Percentiles rank a stretch among this genome's conserved stretches.
phyloP scores from a whole-genome alignment of 2,888 invertebrate genomes.

The Oegoconia quadripuncta region DNA sequence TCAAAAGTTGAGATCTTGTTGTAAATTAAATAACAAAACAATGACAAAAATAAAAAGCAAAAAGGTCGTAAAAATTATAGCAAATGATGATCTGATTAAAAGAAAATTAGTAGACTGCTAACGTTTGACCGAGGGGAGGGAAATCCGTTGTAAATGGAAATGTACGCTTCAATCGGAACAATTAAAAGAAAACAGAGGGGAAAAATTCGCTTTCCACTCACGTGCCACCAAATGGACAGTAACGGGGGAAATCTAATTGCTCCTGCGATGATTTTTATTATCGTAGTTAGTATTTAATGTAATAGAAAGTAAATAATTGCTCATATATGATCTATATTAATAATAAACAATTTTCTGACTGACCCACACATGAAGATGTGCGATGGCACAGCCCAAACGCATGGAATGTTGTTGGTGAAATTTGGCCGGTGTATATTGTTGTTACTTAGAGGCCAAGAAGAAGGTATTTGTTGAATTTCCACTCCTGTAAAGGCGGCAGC shows the following conservation, averaged over 20 bases:
- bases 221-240: constrained; percentile 30
- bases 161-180: constrained; percentile 69
- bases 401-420: too few species aligned
- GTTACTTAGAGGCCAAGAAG: too few species aligned
- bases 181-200: constrained; percentile 60
- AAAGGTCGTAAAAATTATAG: too few species aligned
- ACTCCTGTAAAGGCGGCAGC: too few species aligned
- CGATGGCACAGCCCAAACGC: too few species aligned
- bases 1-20: too few species aligned
- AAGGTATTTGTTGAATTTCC: too few species aligned
- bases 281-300: background rate
- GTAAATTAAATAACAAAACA: too few species aligned
- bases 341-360: too few species aligned
- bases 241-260: constrained; percentile 43
- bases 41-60: too few species aligned
- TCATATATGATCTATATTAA: too few species aligned
- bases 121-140: constrained; percentile 41
- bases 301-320: background rate
- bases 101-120: constrained; percentile 49
- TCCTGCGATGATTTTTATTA: constrained; percentile 10
- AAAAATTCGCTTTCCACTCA: constrained; percentile 40
- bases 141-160: constrained; percentile 52
- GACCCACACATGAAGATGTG: background rate
- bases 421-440: too few species aligned
- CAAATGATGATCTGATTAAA: constrained; percentile 5